Evolutionary conservation across 2,888 invertebrate genomes (phyloP), one percentile per base, ranked within the genome.

Genomic region (Xestia ashworthii): DNA sequence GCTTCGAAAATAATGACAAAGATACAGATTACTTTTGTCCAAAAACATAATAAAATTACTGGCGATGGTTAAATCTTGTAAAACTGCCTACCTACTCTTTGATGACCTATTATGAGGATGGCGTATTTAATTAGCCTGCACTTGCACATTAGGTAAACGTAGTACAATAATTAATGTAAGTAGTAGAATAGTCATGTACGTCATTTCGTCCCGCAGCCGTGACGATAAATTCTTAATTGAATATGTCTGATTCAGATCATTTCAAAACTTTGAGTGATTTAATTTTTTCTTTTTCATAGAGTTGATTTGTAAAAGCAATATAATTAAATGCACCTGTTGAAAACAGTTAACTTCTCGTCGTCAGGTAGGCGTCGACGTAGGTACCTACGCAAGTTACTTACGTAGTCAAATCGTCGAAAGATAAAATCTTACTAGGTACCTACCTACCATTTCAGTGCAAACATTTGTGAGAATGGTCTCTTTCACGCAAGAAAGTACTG

Each of bases 171-270:
- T 53, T 46, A 38, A 38, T 9, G 62, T 62, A 16, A 0, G 62
- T 38, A 16, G 3, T 32, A 32, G 32, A 32, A 38, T 78, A 60
- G 50, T 46, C 22, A 55, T 44, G 46, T 70, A 44, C 12, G 22
- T 44, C 12, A 9, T 50, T 74, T 78, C 16, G 58, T 32, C 53
- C 38, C 16, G 32, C 48, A 55, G 32, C 41, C 76, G 67, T 64
- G 22, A 55, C 55, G 32, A 75, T 74, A 76, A n/a, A 82, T 38
- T 62, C 12, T 32, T 41, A 55, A 82, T 76, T 48, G 32, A 19
- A 25, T 74, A 38, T 67, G 38, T 67, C 67, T n/a, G 11, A 75
- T 48, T 76, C 25, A 81, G 62, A 64, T 55, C 48, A n/a, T n/a
- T 48, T 48, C 1, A 62, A 53, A 67, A 67, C 8, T 53, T 74